Conservation (phyloP, 1,140 invertebrate species). For the Thaumetopoea pityocampa region DNA sequence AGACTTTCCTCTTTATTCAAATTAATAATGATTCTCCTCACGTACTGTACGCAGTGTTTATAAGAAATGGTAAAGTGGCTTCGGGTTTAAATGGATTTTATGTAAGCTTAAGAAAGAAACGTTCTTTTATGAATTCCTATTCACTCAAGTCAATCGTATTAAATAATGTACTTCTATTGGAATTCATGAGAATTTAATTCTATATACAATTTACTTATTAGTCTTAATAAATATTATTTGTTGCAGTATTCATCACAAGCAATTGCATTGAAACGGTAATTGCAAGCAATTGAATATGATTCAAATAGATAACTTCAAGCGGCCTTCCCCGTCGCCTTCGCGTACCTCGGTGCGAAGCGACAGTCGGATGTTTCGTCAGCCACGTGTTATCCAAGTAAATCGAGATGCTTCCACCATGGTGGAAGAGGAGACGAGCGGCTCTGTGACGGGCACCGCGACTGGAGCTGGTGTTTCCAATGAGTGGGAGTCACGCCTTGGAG, state of each 20-base stretch:
- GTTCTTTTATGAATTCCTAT: no score
- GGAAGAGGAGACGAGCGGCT: conserved; percentile 43
- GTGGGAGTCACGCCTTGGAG: conserved; percentile 39
- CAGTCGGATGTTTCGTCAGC: conserved; percentile 55
- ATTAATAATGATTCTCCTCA: conserved; percentile 10
- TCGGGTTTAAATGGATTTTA: conserved; percentile 1
- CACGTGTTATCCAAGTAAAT: conserved; percentile 70
- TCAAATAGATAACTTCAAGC: conserved; percentile 57
- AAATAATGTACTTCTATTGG: no score
- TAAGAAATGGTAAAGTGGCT: conserved; percentile 1
- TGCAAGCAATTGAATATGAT: conserved; percentile 41
- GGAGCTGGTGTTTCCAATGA: conserved; percentile 27
- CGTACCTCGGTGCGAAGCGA: conserved; percentile 63
- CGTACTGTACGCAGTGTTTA: conserved; percentile 14
- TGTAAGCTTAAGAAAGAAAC: conserved; percentile 3
- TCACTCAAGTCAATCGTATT: no score
- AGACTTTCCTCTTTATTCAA: conserved; percentile 2
- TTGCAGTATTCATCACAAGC: conserved; percentile 13
- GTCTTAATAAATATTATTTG: conserved; percentile 6
- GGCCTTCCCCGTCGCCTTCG: conserved; percentile 61
- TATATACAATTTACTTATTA: no score
- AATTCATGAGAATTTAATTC: no score
- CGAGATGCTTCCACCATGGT: conserved; percentile 73
- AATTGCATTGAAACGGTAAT: conserved; percentile 4
- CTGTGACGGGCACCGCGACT: conserved; percentile 22